Base-by-base conservation (phyloP, 2,113 vertebrate genomes). In the Prunella fulvescens region DNA sequence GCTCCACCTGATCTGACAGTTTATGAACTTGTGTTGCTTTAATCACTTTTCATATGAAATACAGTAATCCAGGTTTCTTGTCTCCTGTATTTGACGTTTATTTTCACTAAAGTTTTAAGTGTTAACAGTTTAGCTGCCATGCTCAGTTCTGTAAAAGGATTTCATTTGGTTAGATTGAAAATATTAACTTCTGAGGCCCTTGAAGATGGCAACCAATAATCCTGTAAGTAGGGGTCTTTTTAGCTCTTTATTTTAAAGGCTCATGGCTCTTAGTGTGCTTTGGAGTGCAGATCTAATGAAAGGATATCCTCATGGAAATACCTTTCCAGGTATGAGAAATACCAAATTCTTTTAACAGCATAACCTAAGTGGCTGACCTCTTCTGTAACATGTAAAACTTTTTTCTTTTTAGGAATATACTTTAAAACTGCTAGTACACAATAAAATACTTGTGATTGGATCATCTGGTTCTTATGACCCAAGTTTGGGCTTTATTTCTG, bases 191-290 rank as follows among this genome's bases (percentile, higher is more conserved):
- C 93, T 73, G 81, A 92, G 90, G 85, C 86, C 91, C 81, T 92
- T 96, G 95, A 90, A 91, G 93, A 88, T 95, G 94, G 67, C 92
- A 96, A 39, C 94, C 84, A 56, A 45, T 95, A 51, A 88, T 94
- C 76, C 95, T 92, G 91, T 96, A 90, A 96, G 85, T 93, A 97
- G 96, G 96, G 89, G 66, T 92, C 91, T 86, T 91, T 96, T 93
- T 58, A 93, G 89, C 81, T 57, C 81, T 94, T 91, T 91, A 20
- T 81, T 94, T 95, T 90, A 93, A 93, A 95, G 42, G 67, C 81
- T 92, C 1, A 0, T 85, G 87, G 44, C 80, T 88, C 88, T 93
- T 95, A 88, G 74, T 78, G 54, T 93, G 83, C 70, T 90, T 66
- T 88, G 84, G 28, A 91, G 15, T 67, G 64, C 87, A 92, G 67